Conservation (phyloP, 2,113 vertebrate genomes). For the Laterallus jamaicensis region DNA sequence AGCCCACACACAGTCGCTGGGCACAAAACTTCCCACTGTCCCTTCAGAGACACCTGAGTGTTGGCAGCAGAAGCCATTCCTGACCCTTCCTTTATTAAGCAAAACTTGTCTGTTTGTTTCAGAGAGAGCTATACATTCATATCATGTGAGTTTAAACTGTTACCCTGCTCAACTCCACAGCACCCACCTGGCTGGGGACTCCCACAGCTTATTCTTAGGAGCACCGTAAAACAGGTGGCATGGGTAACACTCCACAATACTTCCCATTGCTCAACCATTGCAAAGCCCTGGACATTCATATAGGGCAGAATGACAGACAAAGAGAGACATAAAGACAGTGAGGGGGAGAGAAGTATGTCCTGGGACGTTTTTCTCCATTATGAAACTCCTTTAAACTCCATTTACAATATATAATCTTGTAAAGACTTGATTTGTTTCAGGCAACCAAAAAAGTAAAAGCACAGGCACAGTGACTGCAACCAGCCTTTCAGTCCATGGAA, state of each 20-base stretch:
- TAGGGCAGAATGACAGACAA: not conserved
- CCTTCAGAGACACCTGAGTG: not conserved
- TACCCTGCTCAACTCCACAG: not conserved
- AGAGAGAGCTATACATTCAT: not conserved
- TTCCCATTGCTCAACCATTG: not conserved
- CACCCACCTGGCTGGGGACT: not conserved
- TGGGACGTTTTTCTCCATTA: not conserved
- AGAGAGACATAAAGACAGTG: not conserved
- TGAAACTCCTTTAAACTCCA: not conserved
- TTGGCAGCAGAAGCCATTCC: not conserved
- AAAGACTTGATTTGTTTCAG: conserved; percentile 17
- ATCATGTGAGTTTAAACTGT: not conserved
- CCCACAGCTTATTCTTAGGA: not conserved
- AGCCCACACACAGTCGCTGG: rapidly evolving
- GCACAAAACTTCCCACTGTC: not conserved
- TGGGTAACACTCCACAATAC: not conserved
- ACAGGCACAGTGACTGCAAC: not conserved
- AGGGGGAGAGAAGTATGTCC: not conserved
- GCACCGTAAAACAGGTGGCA: not conserved
- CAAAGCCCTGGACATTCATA: not conserved
- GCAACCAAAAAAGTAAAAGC: conserved; percentile 33
- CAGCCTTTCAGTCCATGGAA: not conserved
- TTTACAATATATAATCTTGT: not conserved
- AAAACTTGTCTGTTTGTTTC: not conserved
- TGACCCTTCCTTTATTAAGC: not conserved